A percentile compares a stretch with the other conserved stretches of the same genome.
phyloP scores from a whole-genome alignment of 2,113 vertebrate species.

The Cochlearius cochlearius region DNA sequence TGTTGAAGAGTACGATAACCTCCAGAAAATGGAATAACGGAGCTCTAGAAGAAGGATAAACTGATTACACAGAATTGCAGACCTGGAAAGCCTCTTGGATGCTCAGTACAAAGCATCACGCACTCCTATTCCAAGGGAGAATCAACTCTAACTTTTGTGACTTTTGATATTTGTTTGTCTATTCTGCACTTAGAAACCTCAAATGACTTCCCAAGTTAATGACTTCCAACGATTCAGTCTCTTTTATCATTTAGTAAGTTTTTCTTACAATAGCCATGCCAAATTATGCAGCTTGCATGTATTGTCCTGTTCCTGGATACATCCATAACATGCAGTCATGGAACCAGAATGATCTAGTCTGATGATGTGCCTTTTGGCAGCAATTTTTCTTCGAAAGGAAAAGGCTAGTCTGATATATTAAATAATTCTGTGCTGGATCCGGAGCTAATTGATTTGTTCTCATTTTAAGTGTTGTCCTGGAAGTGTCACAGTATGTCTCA shows the following conservation, averaged over 20 bases:
- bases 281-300: neutral
- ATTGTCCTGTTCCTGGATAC: neutral
- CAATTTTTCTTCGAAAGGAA: neutral
- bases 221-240: neutral
- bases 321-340: neutral
- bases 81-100: neutral
- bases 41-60: neutral
- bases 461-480: neutral
- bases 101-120: neutral
- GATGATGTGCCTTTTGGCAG: slow-evolving; percentile 19
- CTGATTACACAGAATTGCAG: neutral
- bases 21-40: neutral
- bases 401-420: neutral
- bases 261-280: neutral
- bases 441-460: neutral
- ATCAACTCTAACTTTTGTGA: neutral
- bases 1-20: neutral
- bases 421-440: neutral
- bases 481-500: neutral
- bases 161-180: neutral
- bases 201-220: neutral
- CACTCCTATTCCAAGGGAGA: neutral
- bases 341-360: slow-evolving; percentile 10
- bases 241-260: neutral
- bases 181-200: neutral